Conservation (phyloP, 1,140 invertebrate species). For the Drosophila cardini region DNA sequence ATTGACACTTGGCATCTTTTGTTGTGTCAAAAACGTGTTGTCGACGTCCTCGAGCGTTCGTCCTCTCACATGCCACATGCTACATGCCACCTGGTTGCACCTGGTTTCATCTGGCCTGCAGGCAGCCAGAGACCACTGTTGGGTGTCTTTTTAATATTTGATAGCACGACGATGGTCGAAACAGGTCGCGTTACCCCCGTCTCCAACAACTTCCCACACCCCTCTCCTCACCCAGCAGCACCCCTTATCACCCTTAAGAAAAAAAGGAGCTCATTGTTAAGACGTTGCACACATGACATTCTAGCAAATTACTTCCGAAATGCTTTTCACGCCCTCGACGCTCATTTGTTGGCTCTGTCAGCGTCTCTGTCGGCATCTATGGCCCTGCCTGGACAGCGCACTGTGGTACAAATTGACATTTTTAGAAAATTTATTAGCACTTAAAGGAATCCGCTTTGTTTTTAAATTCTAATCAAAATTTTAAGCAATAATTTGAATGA, state of each 20-base stretch:
- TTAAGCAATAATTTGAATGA: too few species aligned
- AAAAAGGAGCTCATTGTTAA: not conserved
- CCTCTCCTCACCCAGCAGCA: too few species aligned
- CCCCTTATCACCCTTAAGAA: too few species aligned
- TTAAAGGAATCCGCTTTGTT: too few species aligned
- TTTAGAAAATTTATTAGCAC: too few species aligned
- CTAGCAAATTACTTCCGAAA: conserved; percentile 63
- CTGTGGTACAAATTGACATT: too few species aligned
- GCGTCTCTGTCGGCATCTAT: not conserved
- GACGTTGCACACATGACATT: conserved; percentile 56
- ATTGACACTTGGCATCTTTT: conserved; percentile 83
- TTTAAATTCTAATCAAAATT: too few species aligned
- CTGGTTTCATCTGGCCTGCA: conserved; percentile 2
- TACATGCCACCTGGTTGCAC: not conserved
- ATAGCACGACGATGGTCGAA: conserved; percentile 4
- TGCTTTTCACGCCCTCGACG: conserved; percentile 46
- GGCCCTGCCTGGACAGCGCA: too few species aligned
- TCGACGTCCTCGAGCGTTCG: conserved; percentile 25
- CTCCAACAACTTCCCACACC: too few species aligned
- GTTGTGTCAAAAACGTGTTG: conserved; percentile 80
- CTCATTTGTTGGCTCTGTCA: conserved; percentile 11
- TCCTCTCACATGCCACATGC: conserved; percentile 29
- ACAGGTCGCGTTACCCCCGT: conserved; percentile 7
- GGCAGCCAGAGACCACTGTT: conserved; percentile 10
- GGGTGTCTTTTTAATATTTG: conserved; percentile 31